Conservation (phyloP, 2,888 invertebrate genomes). For the Callosobruchus maculatus region DNA sequence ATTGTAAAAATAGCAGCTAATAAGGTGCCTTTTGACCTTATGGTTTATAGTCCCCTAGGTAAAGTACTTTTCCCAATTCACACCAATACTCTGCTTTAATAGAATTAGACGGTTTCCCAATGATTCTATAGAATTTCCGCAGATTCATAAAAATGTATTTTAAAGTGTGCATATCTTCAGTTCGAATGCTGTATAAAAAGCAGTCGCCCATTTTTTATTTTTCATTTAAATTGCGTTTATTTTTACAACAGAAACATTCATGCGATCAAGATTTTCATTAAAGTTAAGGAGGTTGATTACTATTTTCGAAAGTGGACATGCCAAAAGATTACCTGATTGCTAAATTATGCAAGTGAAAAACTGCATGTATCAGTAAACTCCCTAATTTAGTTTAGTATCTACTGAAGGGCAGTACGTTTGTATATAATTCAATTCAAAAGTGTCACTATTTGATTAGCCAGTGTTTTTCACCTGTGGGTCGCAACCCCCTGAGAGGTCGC, state of each 20-base stretch:
- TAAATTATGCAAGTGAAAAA: no score
- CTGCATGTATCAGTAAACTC: no score
- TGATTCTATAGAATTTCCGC: neutral
- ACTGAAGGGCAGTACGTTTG: no score
- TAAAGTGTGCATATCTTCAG: slow-evolving; percentile 13
- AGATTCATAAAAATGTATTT: neutral
- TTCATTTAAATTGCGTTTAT: neutral
- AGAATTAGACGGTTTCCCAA: slow-evolving; percentile 1
- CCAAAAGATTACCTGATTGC: no score
- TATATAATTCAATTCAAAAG: no score
- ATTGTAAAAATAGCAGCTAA: slow-evolving; percentile 21
- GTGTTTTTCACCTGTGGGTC: no score
- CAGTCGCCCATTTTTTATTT: neutral
- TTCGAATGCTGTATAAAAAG: neutral
- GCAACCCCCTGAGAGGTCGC: no score
- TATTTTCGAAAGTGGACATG: no score
- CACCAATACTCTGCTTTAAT: slow-evolving; percentile 24
- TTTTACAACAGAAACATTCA: neutral
- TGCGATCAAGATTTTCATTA: no score
- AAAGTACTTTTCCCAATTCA: neutral
- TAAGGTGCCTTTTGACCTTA: slow-evolving; percentile 22
- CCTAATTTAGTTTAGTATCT: no score
- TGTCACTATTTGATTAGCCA: no score
- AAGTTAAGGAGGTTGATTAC: no score
- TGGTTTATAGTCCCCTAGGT: neutral